Evolutionary conservation across 2,888 invertebrate genomes (phyloP).

Genomic region (Eumacrocentrus americanus): DNA sequence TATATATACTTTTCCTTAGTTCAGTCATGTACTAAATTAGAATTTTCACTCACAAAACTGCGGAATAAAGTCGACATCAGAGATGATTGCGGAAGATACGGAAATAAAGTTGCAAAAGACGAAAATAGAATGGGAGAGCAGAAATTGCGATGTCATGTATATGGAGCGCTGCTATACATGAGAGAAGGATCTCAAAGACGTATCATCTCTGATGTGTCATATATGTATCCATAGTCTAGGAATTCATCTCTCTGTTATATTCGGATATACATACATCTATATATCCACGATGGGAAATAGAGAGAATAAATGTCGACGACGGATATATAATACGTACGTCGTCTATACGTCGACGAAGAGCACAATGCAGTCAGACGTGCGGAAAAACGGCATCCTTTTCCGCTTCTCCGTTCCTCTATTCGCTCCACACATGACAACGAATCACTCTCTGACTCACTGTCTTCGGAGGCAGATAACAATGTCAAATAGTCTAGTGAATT

Average conservation of each 20-base stretch:
- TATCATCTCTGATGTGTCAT: not conserved
- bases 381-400: constrained; percentile 24
- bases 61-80: not conserved
- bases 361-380: constrained; percentile 28
- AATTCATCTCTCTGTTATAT: not conserved
- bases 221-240: not conserved
- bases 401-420: constrained; percentile 18
- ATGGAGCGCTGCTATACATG: not conserved
- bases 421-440: not conserved
- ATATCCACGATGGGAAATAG: constrained; percentile 8
- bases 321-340: constrained; percentile 1
- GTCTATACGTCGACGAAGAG: constrained; percentile 7
- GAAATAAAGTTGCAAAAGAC: not conserved
- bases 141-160: not conserved
- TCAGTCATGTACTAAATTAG: too few species aligned
- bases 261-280: not conserved
- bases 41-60: too few species aligned
- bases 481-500: constrained; percentile 2
- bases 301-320: constrained; percentile 17
- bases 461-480: not conserved
- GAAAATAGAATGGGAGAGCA: not conserved
- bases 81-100: not conserved
- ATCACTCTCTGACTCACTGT: constrained; percentile 4
- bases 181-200: not conserved
- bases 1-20: too few species aligned